Percentiles rank a stretch among this genome's conserved stretches.
These are phyloP conservation scores for Bombus pyrosoma DNA, from an alignment of 1,140 invertebrate species.

Conservation along the genomic window DNA sequence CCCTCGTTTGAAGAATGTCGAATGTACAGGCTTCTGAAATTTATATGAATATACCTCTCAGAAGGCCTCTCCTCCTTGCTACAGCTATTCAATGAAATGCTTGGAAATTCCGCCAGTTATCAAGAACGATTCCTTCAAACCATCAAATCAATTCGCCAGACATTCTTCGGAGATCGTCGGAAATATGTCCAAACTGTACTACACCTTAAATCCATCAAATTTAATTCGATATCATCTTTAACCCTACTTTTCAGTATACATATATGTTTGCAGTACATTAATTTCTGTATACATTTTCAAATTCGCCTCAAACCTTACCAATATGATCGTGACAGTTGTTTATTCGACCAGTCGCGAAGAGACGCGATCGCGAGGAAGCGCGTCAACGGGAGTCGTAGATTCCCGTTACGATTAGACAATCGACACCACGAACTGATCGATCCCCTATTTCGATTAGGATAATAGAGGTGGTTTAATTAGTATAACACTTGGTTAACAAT, in stretches of 20 bases:
- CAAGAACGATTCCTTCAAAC: background rate
- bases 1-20: constrained; percentile 4
- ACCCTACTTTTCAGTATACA: background rate
- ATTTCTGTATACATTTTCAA: too few species aligned
- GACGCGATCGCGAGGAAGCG: too few species aligned
- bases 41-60: constrained; percentile 19
- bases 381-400: too few species aligned
- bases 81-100: constrained; percentile 1
- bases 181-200: background rate
- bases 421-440: too few species aligned
- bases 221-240: background rate
- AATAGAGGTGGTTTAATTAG: too few species aligned
- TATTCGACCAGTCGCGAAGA: too few species aligned
- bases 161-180: background rate
- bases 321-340: background rate
- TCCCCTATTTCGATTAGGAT: too few species aligned
- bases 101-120: constrained; percentile 12
- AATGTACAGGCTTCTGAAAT: constrained; percentile 28
- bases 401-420: too few species aligned
- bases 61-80: background rate
- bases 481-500: too few species aligned
- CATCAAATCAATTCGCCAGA: background rate
- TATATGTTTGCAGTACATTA: too few species aligned
- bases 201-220: background rate
- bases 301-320: background rate